phyloP scores from a whole-genome alignment of 2,888 invertebrate species.

The Acleris emargana region DNA sequence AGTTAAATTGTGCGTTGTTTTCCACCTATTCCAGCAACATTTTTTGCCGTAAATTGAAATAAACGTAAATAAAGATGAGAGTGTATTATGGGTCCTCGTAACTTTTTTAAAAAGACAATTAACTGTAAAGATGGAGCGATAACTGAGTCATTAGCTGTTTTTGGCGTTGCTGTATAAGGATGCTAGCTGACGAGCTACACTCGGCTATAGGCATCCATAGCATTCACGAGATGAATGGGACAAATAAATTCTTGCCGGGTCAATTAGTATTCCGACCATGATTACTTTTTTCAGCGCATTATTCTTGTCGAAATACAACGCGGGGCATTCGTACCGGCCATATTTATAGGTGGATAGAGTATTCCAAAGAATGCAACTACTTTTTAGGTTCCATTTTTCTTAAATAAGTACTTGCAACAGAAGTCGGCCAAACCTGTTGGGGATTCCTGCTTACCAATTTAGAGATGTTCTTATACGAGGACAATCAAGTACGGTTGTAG shows the following conservation, averaged over 20 bases:
- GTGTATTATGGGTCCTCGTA: background rate
- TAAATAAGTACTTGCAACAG: slow-evolving; percentile 2
- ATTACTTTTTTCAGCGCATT: slow-evolving; percentile 13
- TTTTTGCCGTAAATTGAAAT: no score
- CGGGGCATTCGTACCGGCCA: background rate
- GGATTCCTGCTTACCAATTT: no score
- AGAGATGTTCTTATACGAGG: background rate
- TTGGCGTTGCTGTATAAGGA: slow-evolving; percentile 16
- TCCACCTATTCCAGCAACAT: no score
- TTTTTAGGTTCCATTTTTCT: background rate
- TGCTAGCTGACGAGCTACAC: slow-evolving; percentile 10
- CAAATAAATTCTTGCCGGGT: slow-evolving; percentile 16
- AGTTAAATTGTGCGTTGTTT: no score
- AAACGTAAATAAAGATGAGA: background rate
- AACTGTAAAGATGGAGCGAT: slow-evolving; percentile 3
- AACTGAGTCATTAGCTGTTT: slow-evolving; percentile 23
- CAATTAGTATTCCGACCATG: slow-evolving; percentile 29
- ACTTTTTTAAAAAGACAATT: background rate
- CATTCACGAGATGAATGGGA: slow-evolving; percentile 10
- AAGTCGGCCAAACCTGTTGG: background rate
- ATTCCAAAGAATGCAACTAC: slow-evolving; percentile 15
- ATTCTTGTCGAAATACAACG: slow-evolving; percentile 21
- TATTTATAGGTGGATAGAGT: slow-evolving; percentile 12
- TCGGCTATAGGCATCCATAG: slow-evolving; percentile 23
- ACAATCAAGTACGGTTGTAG: background rate